Base-by-base conservation (phyloP, 2,797 vertebrate species). In the Hydrocynus forskahlii region DNA sequence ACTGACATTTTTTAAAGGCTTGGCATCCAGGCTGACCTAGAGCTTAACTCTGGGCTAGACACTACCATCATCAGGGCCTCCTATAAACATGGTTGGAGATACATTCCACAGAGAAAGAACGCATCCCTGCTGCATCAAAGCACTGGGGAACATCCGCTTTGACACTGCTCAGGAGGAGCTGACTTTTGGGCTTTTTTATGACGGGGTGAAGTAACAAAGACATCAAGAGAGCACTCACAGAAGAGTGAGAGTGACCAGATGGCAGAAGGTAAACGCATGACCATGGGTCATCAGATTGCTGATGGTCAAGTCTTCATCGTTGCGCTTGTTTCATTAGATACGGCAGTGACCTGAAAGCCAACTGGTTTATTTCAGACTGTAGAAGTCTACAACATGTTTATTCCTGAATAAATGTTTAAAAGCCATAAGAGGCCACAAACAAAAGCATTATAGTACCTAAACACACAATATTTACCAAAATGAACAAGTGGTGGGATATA, bases 111-210 rank as follows among this genome's bases (percentile, higher is more conserved):
- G 50, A 81, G 83, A 80, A 67, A 38, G 19, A 74, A 72, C 80
- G 63, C 50, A 77, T 74, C 76, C 74, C 75, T 45, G 71, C 57
- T 68, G 59, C 79, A 80, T 84, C 78, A 86, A 85, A 85, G 81
- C 74, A 4, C 57, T 67, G 60, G 67, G 50, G 62, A 85, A 76
- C 74, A 54, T 78, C 75, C 68, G 52, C 74, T 84, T 85, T 76
- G 66, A 83, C 82, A 74, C 78, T 54, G 75, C 80, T 81, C 52
- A 48, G 77, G 77, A 83, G 75, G 90, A 91, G 89, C 48, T 92
- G 82, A 86, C 66, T 85, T 88, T 89, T 87, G 83, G 80, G 80
- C 25, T 17, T 84, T 87, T 90, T 89, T 89, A 90, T 62, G 23
- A 78, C 73, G 62, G 68, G 70, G 6, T 35, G 78, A 88, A 81